These are phyloP conservation scores for Corythoichthys intestinalis DNA, from an alignment of 2,113 vertebrate genomes.

Conservation along the genomic window DNA sequence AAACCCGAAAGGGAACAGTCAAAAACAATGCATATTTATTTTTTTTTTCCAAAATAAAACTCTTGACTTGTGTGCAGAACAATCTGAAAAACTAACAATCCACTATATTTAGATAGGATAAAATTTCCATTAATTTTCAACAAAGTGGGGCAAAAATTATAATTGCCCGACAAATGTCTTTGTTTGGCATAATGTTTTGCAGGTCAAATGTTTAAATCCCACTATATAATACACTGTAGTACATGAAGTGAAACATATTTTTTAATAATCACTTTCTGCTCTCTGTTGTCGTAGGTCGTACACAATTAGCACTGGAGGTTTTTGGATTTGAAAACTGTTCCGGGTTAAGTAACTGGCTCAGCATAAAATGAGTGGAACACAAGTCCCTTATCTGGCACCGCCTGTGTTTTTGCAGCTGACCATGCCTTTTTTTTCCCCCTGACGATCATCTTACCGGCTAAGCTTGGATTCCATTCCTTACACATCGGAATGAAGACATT, in stretches of 20 bases:
- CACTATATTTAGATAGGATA: neutral
- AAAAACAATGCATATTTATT: neutral
- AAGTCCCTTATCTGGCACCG: slow-evolving; percentile 68
- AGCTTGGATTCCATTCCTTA: slow-evolving; percentile 81
- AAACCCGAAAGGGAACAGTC: neutral
- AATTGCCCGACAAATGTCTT: neutral
- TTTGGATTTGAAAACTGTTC: slow-evolving; percentile 45
- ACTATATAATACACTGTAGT: neutral
- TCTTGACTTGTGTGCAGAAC: neutral
- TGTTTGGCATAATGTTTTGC: neutral
- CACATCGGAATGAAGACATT: slow-evolving; percentile 78
- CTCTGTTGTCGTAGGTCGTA: slow-evolving; percentile 36
- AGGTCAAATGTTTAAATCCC: neutral
- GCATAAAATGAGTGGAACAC: slow-evolving; percentile 67
- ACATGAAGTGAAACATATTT: neutral
- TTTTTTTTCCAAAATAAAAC: neutral
- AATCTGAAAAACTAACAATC: neutral
- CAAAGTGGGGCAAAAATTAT: neutral
- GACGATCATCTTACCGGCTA: slow-evolving; percentile 75
- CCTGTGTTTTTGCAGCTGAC: slow-evolving; percentile 79
- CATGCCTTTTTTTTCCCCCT: slow-evolving; percentile 65
- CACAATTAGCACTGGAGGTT: slow-evolving; percentile 51
- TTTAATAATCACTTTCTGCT: slow-evolving; percentile 7
- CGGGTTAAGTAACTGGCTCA: slow-evolving; percentile 48
- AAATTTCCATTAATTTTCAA: neutral